Percentiles rank a stretch among this genome's conserved stretches.
Conservation (phyloP, 2,888 invertebrate genomes). For the Caenorhabditis virilis region DNA sequence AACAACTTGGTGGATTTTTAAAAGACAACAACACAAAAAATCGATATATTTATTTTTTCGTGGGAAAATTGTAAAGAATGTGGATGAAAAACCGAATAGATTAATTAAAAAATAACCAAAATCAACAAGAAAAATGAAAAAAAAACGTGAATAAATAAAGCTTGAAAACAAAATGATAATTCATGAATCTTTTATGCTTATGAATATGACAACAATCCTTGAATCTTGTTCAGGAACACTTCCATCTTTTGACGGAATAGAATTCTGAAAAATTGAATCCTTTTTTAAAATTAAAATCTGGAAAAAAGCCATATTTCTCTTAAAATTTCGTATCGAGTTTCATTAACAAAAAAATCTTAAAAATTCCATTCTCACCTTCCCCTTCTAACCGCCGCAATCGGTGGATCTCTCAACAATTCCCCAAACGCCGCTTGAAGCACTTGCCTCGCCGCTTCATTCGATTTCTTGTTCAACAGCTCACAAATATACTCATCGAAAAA, state of each 20-base stretch:
- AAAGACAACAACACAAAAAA: no score
- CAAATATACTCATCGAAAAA: constrained; percentile 44
- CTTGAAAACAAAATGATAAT: no score
- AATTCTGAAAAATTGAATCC: constrained; percentile 21
- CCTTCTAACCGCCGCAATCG: constrained; percentile 22
- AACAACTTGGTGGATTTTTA: no score
- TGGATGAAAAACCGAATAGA: no score
- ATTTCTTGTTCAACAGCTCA: constrained; percentile 37
- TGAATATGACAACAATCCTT: constrained; percentile 49
- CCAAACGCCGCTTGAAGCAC: constrained; percentile 34
- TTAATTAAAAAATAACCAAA: no score
- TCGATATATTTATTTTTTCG: no score
- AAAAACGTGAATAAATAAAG: no score
- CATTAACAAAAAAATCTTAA: neutral
- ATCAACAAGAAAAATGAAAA: no score
- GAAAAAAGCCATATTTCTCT: neutral
- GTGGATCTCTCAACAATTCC: constrained; percentile 25
- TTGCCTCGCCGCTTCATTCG: constrained; percentile 33
- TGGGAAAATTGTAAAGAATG: no score
- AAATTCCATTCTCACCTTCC: constrained; percentile 19
- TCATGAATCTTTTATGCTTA: no score
- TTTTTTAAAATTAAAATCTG: neutral
- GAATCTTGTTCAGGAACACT: constrained; percentile 52
- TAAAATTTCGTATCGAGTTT: neutral
- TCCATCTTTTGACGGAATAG: constrained; percentile 61